A percentile compares a stretch with the other conserved stretches of the same genome.
phyloP scores from a whole-genome alignment of 2,888 invertebrate genomes.

The Macrosoma leucophasiata region DNA sequence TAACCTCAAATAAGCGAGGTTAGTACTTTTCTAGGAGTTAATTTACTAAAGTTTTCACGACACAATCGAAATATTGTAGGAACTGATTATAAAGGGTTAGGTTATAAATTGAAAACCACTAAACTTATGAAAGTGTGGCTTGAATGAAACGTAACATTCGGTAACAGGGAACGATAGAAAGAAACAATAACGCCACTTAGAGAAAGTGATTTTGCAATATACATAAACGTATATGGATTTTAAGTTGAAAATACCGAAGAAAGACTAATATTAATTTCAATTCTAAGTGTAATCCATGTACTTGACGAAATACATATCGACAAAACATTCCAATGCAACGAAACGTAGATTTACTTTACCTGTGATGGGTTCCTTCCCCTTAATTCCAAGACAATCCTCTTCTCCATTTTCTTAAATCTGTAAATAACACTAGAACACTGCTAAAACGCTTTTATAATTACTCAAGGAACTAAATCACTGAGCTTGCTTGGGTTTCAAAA shows the following conservation, averaged over 20 bases:
- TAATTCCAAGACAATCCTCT: conserved; percentile 95
- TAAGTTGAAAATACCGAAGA: conserved; percentile 22
- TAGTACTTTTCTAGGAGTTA: too few relatives aligned
- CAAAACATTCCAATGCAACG: conserved; percentile 69
- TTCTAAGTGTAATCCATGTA: conserved; percentile 44
- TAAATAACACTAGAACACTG: conserved; percentile 51
- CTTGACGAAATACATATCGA: conserved; percentile 71
- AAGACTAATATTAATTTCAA: conserved; percentile 30
- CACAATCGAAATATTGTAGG: too few relatives aligned
- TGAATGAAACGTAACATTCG: conserved; percentile 70
- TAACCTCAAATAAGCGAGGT: too few relatives aligned
- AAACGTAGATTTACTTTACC: conserved; percentile 79
- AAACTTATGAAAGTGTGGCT: too few relatives aligned
- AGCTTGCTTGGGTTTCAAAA: conserved; percentile 78
- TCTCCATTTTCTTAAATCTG: conserved; percentile 83
- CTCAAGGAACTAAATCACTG: conserved; percentile 64
- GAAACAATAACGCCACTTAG: conserved; percentile 67
- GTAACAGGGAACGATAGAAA: conserved; percentile 69
- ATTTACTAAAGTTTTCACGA: too few relatives aligned
- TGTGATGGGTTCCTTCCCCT: conserved; percentile 92
- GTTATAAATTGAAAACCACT: too few relatives aligned
- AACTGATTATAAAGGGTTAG: too few relatives aligned
- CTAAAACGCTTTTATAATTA: conserved; percentile 47
- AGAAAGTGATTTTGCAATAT: conserved; percentile 34
- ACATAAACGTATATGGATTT: conserved; percentile 17